Conservation (phyloP, 1,140 invertebrate species). For the Papilio glaucus region DNA sequence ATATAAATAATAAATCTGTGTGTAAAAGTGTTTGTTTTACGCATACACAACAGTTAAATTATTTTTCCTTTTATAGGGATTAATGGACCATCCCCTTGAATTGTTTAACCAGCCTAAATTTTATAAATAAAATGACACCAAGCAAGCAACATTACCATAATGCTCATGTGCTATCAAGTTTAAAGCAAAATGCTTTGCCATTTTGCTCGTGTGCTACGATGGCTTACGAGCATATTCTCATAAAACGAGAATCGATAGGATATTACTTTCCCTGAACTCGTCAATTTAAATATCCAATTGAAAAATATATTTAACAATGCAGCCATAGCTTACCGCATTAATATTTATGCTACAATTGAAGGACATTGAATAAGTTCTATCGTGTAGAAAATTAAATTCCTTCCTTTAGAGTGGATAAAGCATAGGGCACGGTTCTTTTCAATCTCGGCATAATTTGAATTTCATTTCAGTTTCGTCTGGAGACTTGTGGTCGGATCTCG, state of each 20-base stretch:
- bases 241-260: not conserved
- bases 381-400: constrained; percentile 64
- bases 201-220: not conserved
- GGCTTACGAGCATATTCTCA: not conserved
- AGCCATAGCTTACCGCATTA: constrained; percentile 9
- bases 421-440: constrained; percentile 57
- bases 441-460: constrained; percentile 61
- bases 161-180: not conserved
- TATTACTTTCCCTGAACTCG: constrained; percentile 1
- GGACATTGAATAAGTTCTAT: constrained; percentile 45
- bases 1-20: too few species aligned
- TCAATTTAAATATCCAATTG: not conserved
- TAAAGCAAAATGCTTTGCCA: constrained; percentile 1
- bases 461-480: constrained; percentile 62
- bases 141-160: not conserved
- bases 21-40: too few species aligned
- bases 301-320: constrained; percentile 11
- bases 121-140: not conserved
- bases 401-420: constrained; percentile 42
- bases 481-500: constrained; percentile 59
- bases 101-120: not conserved
- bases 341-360: constrained; percentile 22
- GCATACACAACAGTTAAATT: too few species aligned
- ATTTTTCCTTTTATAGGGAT: too few species aligned
- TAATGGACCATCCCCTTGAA: not conserved